Base-by-base conservation (phyloP, 2,797 vertebrate species). In the Premnoplex brunnescens region DNA sequence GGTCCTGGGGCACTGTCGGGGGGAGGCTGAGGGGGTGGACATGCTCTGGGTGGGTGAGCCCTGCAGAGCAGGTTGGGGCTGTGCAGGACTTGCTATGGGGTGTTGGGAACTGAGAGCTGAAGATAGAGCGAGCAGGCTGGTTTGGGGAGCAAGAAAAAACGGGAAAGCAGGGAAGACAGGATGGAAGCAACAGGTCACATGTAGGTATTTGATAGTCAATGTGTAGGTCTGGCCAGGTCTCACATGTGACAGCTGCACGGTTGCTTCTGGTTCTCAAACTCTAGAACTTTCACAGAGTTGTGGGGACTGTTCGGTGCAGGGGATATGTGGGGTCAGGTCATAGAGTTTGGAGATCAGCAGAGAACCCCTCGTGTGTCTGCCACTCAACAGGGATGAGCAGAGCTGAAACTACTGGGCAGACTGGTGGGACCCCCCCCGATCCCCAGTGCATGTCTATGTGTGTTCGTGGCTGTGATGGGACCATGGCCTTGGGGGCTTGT, bases 401-500 rank as follows among this genome's bases (percentile, higher is more conserved):
- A 56, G 13, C 43, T 46, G 69, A 20, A 64, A 32, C 22, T 43
- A 14, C 58, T 37, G 59, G 67, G 51, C 36, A 58, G 37, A n/a
- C 32, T 37, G 75, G 51, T 51, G 51, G 36, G 26, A 43, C 17
- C 52, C 9, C 48, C 48, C 30, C 22, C 21, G 43, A 56, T 64
- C 19, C 19, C 19, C 73, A 15, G 32, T 1, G 26, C 16, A 27
- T 10, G 26, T 41, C 16, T 37, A 36, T 26, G 49, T 15, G 37
- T 44, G 44, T 27, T 13, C n/a, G 14, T 34, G 64, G 37, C 51
- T 63, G 37, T 51, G 64, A 49, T 34, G 44, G 36, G 19, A 48
- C 48, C 0, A 0, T 36, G 32, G 26, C 56, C 32, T 20, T 27
- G 11, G 27, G 73, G 28, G 44, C 30, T 23, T 15, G 3, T 5